Evolutionary conservation across 2,888 invertebrate species (phyloP).

Genomic region (Emesis russula): DNA sequence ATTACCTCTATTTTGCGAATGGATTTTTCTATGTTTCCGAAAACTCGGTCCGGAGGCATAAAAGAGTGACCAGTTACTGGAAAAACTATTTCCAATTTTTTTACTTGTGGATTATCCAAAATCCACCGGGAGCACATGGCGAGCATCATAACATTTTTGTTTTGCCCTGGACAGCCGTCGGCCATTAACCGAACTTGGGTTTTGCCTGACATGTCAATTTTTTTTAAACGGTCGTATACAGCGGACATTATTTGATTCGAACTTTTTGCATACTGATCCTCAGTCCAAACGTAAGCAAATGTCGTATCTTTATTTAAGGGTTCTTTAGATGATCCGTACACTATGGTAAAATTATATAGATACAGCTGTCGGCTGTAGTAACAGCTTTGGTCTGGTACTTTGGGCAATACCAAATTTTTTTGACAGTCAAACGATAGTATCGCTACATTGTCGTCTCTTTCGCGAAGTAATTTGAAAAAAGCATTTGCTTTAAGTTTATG

Average conservation of each 20-base stretch:
- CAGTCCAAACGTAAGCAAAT: slow-evolving; percentile 21
- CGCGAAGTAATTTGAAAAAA: slow-evolving; percentile 21
- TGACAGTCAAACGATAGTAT: slow-evolving; percentile 22
- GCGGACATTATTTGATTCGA: too few relatives aligned
- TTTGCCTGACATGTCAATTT: too few relatives aligned
- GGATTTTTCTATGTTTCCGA: slow-evolving; percentile 25
- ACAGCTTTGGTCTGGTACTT: slow-evolving; percentile 25
- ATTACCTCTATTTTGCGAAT: too few relatives aligned
- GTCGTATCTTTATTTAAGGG: slow-evolving; percentile 18
- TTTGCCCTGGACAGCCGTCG: too few relatives aligned
- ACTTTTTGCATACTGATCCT: too few relatives aligned
- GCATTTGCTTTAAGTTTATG: slow-evolving; percentile 19
- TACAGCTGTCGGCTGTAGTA: slow-evolving; percentile 15
- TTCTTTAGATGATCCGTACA: slow-evolving; percentile 12
- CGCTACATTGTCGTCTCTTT: not conserved
- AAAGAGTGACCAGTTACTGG: not conserved
- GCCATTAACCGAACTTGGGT: too few relatives aligned
- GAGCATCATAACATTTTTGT: slow-evolving; percentile 13
- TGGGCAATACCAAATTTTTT: slow-evolving; percentile 12
- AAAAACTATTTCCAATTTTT: slow-evolving; percentile 26
- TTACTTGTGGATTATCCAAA: not conserved
- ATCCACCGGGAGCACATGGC: too few relatives aligned
- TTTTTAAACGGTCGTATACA: too few relatives aligned
- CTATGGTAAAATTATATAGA: slow-evolving; percentile 15
- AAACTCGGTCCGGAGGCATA: slow-evolving; percentile 24